phyloP scores from a whole-genome alignment of 2,113 vertebrate species.

The Grus americana region DNA sequence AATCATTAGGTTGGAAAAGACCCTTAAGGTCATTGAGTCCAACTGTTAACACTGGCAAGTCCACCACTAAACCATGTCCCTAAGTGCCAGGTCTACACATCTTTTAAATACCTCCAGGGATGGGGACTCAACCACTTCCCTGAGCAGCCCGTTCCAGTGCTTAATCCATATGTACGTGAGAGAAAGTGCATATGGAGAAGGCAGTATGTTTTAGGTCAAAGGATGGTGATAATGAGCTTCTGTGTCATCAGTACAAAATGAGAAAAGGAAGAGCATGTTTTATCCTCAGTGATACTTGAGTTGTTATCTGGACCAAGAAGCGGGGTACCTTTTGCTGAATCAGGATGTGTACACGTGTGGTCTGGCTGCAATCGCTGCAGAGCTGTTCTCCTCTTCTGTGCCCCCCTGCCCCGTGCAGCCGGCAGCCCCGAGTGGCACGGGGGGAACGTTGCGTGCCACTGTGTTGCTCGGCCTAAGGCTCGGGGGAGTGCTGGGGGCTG shows the following conservation, averaged over 20 bases:
- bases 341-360: fast-evolving
- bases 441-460: not conserved
- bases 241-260: not conserved
- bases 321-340: not conserved
- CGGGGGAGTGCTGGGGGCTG: not conserved
- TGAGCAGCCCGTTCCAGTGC: too few species aligned
- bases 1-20: too few species aligned
- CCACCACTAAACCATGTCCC: too few species aligned
- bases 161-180: fast-evolving
- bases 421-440: not conserved
- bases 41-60: too few species aligned
- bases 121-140: too few species aligned
- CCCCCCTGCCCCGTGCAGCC: not conserved
- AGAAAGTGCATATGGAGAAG: not conserved
- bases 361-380: not conserved
- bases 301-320: not conserved
- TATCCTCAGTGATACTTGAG: not conserved
- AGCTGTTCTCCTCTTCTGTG: not conserved
- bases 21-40: too few species aligned
- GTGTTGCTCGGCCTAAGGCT: not conserved
- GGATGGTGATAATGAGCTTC: not conserved
- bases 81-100: too few species aligned
- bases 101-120: too few species aligned
- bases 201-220: not conserved
- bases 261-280: not conserved